Percentiles rank a stretch among this genome's conserved stretches.
These are phyloP conservation scores for Lordiphosa collinella DNA, from an alignment of 1,140 invertebrate genomes.

Conservation along the genomic window DNA sequence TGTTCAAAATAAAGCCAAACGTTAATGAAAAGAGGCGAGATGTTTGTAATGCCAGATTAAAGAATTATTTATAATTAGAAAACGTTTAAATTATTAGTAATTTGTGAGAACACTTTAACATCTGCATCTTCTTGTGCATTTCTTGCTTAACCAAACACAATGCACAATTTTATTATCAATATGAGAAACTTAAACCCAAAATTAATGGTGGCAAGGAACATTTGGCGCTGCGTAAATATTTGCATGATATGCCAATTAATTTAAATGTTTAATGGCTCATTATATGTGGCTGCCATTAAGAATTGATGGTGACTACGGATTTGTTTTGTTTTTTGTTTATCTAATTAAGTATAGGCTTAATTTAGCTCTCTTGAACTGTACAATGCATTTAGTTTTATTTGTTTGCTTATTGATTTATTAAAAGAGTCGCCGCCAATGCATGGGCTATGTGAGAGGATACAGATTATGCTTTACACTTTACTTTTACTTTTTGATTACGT, in stretches of 20 bases:
- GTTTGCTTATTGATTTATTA: constrained; percentile 54
- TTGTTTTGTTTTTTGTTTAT: background rate
- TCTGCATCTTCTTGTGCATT: too few species aligned
- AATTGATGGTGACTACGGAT: constrained; percentile 22
- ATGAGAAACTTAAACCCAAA: too few species aligned
- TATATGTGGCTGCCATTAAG: constrained; percentile 15
- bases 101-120: too few species aligned
- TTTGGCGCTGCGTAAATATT: constrained; percentile 51
- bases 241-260: constrained; percentile 64
- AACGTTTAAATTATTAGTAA: too few species aligned
- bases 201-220: constrained; percentile 16
- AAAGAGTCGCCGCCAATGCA: constrained; percentile 30
- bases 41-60: background rate
- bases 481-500: constrained; percentile 8
- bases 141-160: too few species aligned
- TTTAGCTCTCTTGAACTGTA: constrained; percentile 32
- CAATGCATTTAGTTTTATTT: constrained; percentile 31
- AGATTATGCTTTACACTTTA: constrained; percentile 27
- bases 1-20: background rate
- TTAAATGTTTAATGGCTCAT: constrained; percentile 56
- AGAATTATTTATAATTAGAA: too few species aligned
- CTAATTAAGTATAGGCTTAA: constrained; percentile 26
- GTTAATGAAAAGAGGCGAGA: constrained; percentile 1
- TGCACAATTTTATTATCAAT: too few species aligned
- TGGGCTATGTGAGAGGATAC: constrained; percentile 10